phyloP scores from a whole-genome alignment of 1,140 invertebrate genomes.

The Zaprionus vittiger region DNA sequence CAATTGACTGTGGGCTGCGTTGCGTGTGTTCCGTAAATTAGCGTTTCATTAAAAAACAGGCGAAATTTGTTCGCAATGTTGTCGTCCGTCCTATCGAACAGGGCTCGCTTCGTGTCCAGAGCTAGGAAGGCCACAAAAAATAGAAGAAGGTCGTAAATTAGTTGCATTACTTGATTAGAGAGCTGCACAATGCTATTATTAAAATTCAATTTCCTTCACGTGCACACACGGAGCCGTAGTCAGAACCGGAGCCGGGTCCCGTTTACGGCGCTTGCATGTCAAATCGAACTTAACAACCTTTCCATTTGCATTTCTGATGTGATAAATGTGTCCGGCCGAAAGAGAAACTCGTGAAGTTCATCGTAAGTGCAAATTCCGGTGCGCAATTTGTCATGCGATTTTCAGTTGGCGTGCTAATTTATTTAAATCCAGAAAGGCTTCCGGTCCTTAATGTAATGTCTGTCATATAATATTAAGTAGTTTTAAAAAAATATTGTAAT shows the following conservation, averaged over 20 bases:
- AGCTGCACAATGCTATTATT: slow-evolving; percentile 67
- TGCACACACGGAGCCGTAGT: slow-evolving; percentile 28
- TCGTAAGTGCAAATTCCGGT: slow-evolving; percentile 74
- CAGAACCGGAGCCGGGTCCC: slow-evolving; percentile 2
- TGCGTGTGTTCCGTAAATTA: slow-evolving; percentile 74
- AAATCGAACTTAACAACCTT: slow-evolving; percentile 75
- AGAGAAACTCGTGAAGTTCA: slow-evolving; percentile 59
- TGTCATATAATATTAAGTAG: background rate
- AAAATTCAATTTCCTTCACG: slow-evolving; percentile 74
- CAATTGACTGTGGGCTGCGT: slow-evolving; percentile 30
- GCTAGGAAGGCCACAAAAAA: slow-evolving; percentile 9
- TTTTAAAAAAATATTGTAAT: background rate
- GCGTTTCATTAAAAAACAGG: slow-evolving; percentile 78
- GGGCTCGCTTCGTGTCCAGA: slow-evolving; percentile 14
- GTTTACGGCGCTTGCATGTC: slow-evolving; percentile 63
- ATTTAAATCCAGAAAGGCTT: slow-evolving; percentile 1
- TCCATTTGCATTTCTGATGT: slow-evolving; percentile 51
- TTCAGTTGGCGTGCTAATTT: slow-evolving; percentile 38
- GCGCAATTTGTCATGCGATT: slow-evolving; percentile 68
- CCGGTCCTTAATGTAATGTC: background rate
- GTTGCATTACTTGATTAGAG: slow-evolving; percentile 80
- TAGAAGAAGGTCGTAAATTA: slow-evolving; percentile 49
- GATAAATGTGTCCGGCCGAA: slow-evolving; percentile 40
- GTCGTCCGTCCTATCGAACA: slow-evolving; percentile 49
- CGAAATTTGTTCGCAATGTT: slow-evolving; percentile 80